Base-by-base conservation (phyloP, 2,113 vertebrate species). In the Sapajus apella region DNA sequence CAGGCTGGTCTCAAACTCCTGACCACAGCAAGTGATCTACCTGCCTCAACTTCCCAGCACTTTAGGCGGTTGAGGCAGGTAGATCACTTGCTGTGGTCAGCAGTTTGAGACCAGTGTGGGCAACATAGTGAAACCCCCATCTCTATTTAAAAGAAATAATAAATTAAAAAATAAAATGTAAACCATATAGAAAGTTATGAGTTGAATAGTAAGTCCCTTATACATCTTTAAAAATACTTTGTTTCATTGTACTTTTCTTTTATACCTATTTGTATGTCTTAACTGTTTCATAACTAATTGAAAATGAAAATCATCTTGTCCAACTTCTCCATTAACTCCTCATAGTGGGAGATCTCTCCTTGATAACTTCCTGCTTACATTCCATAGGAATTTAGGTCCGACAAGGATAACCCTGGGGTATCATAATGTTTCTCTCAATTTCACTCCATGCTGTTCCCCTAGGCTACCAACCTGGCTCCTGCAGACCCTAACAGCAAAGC, bases 401-500 rank as follows among this genome's bases (percentile, higher is more conserved):
- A 52, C 73, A 50, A 56, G 58, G 43, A 32, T 72, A 66, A 68
- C 52, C 82, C 47, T 68, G 8, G 77, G 66, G 73, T 86, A 23
- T 43, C 47, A 68, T 52, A 18, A 21, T 70, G 64, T 35, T 92
- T 81, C 30, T 90, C 61, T 81, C 68, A 66, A 5, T 64, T 72
- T 18, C 17, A 68, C 32, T 55, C 64, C 23, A 16, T 52, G 27
- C 77, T 14, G 2, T 68, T 47, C 40, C n/a, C 23, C 27, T 98
- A 99, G 99, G 99, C 99, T 97, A 99, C 99, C 5, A 99, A 98
- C 94, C 98, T 99, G 98, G 98, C 99, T 94, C 99, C 99, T 20
- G 98, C 98, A 13, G 99, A 99, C 96, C 99, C 99, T 3, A 99
- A 99, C 12, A 99, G 99, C 79, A 99, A 99, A 97, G 99, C 99